Evolutionary conservation across 2,888 invertebrate species (phyloP).

Genomic region (Hipparchia semele): DNA sequence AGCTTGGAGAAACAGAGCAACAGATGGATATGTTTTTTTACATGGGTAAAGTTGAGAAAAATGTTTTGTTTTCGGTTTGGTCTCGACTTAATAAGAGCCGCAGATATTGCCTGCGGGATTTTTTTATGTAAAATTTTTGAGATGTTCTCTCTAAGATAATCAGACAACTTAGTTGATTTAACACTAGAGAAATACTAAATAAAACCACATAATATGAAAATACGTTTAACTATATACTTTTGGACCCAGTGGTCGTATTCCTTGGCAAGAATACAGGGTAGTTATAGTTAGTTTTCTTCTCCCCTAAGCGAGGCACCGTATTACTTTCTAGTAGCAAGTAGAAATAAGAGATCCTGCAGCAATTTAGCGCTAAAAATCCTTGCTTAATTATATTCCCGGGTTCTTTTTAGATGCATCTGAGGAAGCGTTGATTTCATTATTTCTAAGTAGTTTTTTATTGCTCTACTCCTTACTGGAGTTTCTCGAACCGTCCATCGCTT

Average conservation of each 20-base stretch:
- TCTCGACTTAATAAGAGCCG: too few species aligned
- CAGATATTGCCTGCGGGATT: too few species aligned
- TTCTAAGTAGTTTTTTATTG: constrained; percentile 47
- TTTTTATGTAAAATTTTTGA: too few species aligned
- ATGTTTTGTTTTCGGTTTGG: too few species aligned
- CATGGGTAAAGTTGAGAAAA: too few species aligned
- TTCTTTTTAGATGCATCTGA: constrained; percentile 43
- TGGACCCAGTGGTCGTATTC: not conserved
- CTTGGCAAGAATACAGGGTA: not conserved
- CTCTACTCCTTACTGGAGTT: constrained; percentile 12
- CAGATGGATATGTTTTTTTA: too few species aligned
- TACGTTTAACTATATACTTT: not conserved
- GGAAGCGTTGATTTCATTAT: constrained; percentile 44
- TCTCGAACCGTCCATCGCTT: constrained; percentile 12
- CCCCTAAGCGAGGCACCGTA: not conserved
- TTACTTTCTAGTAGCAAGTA: constrained; percentile 51
- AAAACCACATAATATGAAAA: too few species aligned
- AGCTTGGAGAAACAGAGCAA: too few species aligned
- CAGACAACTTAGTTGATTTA: too few species aligned
- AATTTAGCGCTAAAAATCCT: constrained; percentile 63
- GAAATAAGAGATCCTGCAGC: constrained; percentile 61
- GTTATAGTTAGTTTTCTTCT: not conserved
- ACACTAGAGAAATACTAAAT: too few species aligned
- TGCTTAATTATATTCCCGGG: constrained; percentile 55
- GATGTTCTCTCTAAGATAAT: too few species aligned